Base-by-base conservation (phyloP, 2,797 vertebrate genomes). In the Tragelaphus oryx region DNA sequence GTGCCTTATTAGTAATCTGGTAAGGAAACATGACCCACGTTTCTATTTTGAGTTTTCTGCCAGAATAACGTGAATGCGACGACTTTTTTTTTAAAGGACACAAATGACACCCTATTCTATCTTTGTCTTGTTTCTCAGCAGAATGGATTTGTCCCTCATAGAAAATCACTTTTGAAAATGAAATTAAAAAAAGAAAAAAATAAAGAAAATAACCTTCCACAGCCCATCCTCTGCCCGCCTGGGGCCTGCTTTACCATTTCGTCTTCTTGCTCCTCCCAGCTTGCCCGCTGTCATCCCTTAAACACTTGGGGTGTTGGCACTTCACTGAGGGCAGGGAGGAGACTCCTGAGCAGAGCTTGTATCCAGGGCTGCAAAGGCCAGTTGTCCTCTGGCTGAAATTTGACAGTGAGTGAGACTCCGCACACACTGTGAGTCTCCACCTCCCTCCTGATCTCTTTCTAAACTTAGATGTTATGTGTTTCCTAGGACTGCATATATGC, bases 21-120 rank as follows among this genome's bases (percentile, higher is more conserved):
- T 85, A 87, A 92, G 65, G 88, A 76, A 52, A 50, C 68, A 60
- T 75, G 80, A 92, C 80, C 78, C n/a, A 59, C 52, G 50, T 54
- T 92, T 90, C 68, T 86, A 55, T 92, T 97, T 97, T 93, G 87
- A 92, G 80, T 93, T 95, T 93, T 89, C 18, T 84, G n/a, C 30
- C 20, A 80, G 74, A 74, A 82, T 95, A 79, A 93, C 8, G 10
- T 24, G 41, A 96, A 48, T 71, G 37, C 4, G 26, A 9, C 28
- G 57, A 44, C 28, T 41, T 78, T 78, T 89, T 74, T 65, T 41
- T 3, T 1, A 11, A 55, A 68, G 48, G 18, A 82, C 20, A 79
- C 10, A 8, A 54, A 16, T 33, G 46, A 28, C 28, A 75, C 41
- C 5, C 0, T 48, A 48, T 54, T 90, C 48, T 9, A 17, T 48